These are phyloP conservation scores for Pseudanteris insignis DNA, from an alignment of 2,888 invertebrate species.

Conservation along the genomic window DNA sequence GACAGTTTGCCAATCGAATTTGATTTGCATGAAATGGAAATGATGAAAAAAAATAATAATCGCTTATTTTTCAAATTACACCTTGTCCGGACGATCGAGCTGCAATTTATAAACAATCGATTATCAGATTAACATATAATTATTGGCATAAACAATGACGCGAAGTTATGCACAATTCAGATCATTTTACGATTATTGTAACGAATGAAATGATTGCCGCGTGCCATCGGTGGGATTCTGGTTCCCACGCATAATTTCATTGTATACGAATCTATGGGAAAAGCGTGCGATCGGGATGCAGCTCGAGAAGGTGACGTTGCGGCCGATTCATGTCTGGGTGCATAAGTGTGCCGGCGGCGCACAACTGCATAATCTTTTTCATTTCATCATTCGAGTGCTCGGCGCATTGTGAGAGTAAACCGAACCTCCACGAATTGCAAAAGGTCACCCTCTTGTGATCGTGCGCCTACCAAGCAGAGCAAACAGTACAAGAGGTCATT, in stretches of 20 bases:
- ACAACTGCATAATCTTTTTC: constrained; percentile 48
- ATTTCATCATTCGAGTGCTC: constrained; percentile 51
- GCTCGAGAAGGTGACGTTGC: constrained; percentile 45
- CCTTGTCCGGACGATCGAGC: constrained; percentile 1
- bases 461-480: constrained; percentile 39
- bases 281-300: constrained; percentile 48
- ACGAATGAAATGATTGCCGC: constrained; percentile 21
- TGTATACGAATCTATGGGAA: constrained; percentile 49
- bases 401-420: constrained; percentile 52
- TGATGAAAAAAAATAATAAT: constrained; percentile 8
- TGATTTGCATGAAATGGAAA: constrained; percentile 23
- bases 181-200: constrained; percentile 35
- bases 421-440: constrained; percentile 56
- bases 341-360: constrained; percentile 28
- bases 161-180: constrained; percentile 31
- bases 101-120: constrained; percentile 24
- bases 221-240: constrained; percentile 15
- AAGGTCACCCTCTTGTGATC: constrained; percentile 54
- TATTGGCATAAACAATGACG: constrained; percentile 21
- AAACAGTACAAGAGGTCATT: constrained; percentile 38
- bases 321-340: constrained; percentile 37
- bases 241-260: constrained; percentile 44
- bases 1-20: constrained; percentile 14
- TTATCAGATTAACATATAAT: constrained; percentile 26
- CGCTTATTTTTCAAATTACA: constrained; percentile 16